Evolutionary conservation across 2,113 vertebrate species (phyloP), one percentile per base, ranked within the genome.

Genomic region (Oncorhynchus tshawytscha): DNA sequence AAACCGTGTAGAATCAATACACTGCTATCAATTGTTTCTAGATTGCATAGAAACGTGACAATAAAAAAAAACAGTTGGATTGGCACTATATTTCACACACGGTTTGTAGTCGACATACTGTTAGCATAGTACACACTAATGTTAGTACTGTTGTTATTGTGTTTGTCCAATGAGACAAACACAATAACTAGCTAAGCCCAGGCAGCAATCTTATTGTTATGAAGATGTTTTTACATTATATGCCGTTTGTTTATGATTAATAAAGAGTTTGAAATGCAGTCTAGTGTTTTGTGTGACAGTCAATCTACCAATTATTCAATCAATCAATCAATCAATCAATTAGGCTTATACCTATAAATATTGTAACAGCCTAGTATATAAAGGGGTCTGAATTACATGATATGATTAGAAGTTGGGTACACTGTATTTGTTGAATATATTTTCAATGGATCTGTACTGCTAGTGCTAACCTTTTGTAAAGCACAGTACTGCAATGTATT

Each of bases 221-320:
- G 18, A 48, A 20, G 13, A 31, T 49, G 11, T 48, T 49, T 12
- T 70, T 70, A 62, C 31, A 29, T 54, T 22, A 34, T 54, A 77
- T 15, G 70, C 27, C 51, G 49, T 68, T 67, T 75, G 62, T 29
- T 77, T 29, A 57, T 81, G 45, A 79, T 75, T 60, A 90, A 91
- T 87, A 89, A 92, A 92, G 62, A 77, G 71, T 65, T 81, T 60
- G 70, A 29, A 76, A 72, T 24, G 22, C 7, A 69, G 29, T 25
- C 13, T 65, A 22, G 18, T 67, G 12, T 66, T 9, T 73, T 57
- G 12, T 64, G 31, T 48, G 31, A 34, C 12, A 34, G 22, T 54
- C 51, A 18, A 54, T 54, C 13, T 51, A 16, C 3, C 4, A 16
- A 51, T 39, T n/a, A n/a, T n/a, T n/a, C 34, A 74, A 64, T 72